Evolutionary conservation across 1,140 invertebrate genomes (phyloP).

Genomic region (Dreissena rostriformis): DNA sequence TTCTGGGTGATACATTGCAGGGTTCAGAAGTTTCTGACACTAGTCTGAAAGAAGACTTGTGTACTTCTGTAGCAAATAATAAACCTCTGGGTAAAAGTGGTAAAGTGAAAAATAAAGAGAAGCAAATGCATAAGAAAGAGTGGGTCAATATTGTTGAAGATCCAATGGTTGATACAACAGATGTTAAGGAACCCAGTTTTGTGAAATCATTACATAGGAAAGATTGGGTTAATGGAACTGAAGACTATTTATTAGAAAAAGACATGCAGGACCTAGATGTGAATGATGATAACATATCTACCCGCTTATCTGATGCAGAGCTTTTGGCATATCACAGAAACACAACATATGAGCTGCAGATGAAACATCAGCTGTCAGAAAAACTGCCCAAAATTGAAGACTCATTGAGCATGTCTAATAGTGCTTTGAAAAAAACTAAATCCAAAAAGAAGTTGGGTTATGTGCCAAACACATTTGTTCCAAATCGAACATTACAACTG

Average conservation of each 20-base stretch:
- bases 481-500: slow-evolving; percentile 69
- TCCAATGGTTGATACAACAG: not conserved
- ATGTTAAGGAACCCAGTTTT: no score
- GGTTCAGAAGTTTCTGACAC: no score
- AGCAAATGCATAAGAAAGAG: slow-evolving; percentile 45
- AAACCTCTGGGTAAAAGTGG: no score
- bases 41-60: no score
- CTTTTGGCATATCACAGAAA: slow-evolving; percentile 16
- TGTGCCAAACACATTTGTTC: slow-evolving; percentile 68
- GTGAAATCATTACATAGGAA: no score
- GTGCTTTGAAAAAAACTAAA: slow-evolving; percentile 12
- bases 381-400: slow-evolving; percentile 30
- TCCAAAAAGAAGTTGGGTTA: slow-evolving; percentile 62
- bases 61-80: no score
- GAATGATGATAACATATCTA: not conserved
- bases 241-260: not conserved
- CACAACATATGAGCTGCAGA: not conserved
- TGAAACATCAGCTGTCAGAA: not conserved
- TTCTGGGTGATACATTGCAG: not conserved
- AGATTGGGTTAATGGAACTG: no score
- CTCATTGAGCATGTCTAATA: not conserved
- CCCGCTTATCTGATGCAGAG: slow-evolving; percentile 20
- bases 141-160: slow-evolving; percentile 41
- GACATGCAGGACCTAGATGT: slow-evolving; percentile 13
- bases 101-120: slow-evolving; percentile 18